Evolutionary conservation across 2,888 invertebrate species (phyloP).

Genomic region (Ormyrus nitidulus): DNA sequence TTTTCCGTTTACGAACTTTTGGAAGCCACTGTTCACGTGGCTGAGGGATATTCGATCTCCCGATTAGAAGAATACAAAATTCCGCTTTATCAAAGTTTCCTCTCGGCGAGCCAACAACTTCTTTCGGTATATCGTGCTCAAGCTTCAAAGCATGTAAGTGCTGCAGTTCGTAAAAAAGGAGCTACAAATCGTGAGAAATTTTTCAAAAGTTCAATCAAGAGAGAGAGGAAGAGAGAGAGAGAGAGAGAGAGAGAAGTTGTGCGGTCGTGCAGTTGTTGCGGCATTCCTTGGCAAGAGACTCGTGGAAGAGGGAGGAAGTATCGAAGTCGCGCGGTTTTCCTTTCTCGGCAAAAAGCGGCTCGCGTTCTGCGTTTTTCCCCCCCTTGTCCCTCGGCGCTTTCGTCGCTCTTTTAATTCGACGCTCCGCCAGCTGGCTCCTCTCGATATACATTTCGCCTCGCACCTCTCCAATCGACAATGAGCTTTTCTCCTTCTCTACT

Average conservation of each 20-base stretch:
- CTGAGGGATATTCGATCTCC: neutral
- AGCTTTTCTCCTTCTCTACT: slow-evolving; percentile 48
- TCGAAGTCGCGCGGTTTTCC: slow-evolving; percentile 4
- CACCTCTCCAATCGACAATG: slow-evolving; percentile 69
- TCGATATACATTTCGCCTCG: slow-evolving; percentile 56
- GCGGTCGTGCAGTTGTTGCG: slow-evolving; percentile 38
- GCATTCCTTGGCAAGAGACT: neutral
- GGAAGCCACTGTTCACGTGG: neutral
- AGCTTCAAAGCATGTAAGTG: slow-evolving; percentile 5
- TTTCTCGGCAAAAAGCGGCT: neutral
- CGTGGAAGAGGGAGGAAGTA: neutral
- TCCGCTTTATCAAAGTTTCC: slow-evolving; percentile 7
- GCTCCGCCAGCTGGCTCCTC: slow-evolving; percentile 8
- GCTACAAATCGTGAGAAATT: slow-evolving; percentile 9
- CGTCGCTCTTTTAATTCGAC: neutral
- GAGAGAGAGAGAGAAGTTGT: neutral
- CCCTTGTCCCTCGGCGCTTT: neutral
- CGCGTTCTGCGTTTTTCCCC: neutral
- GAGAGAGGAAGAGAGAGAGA: neutral
- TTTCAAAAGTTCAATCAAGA: slow-evolving; percentile 31
- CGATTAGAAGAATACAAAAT: slow-evolving; percentile 23
- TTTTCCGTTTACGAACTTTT: slow-evolving; percentile 13
- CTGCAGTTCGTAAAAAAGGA: neutral
- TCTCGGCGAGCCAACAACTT: neutral
- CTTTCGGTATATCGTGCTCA: slow-evolving; percentile 1